Percentiles rank a stretch among this genome's conserved stretches.
Conservation (phyloP, 2,888 invertebrate species). For the Leptura quadrifasciata region DNA sequence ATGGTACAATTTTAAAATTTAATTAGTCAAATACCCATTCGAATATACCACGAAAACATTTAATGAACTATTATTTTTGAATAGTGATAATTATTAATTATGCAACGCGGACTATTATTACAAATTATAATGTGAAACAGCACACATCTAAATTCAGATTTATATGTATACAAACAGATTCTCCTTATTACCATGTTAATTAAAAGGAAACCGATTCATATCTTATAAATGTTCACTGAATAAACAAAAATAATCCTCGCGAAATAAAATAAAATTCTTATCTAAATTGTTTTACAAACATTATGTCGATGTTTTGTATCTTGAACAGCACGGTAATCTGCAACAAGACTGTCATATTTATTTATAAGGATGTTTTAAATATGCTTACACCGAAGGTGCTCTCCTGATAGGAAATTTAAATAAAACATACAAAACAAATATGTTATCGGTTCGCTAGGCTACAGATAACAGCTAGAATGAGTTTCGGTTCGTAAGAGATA, state of each 20-base stretch:
- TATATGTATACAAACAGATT: slow-evolving; percentile 6
- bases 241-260: slow-evolving; percentile 20
- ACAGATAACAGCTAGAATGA: not conserved
- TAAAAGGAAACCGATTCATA: not conserved
- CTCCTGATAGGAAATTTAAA: not conserved
- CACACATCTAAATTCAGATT: not conserved
- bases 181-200: not conserved
- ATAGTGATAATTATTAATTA: not conserved
- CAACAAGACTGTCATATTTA: slow-evolving; percentile 14
- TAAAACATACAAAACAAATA: not conserved
- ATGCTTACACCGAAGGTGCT: slow-evolving; percentile 1
- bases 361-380: slow-evolving; percentile 21
- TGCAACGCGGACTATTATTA: not conserved
- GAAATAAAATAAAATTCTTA: slow-evolving; percentile 8
- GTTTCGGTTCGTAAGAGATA: not conserved
- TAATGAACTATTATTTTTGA: not conserved
- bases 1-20: slow-evolving; percentile 19
- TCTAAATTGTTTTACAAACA: slow-evolving; percentile 19
- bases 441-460: not conserved
- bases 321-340: not conserved
- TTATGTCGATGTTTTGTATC: not conserved
- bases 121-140: too few species aligned
- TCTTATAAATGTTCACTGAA: not conserved
- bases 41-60: not conserved
- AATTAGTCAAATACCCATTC: not conserved